Conservation (phyloP, 2,797 vertebrate genomes). For the Oryzias sinensis region DNA sequence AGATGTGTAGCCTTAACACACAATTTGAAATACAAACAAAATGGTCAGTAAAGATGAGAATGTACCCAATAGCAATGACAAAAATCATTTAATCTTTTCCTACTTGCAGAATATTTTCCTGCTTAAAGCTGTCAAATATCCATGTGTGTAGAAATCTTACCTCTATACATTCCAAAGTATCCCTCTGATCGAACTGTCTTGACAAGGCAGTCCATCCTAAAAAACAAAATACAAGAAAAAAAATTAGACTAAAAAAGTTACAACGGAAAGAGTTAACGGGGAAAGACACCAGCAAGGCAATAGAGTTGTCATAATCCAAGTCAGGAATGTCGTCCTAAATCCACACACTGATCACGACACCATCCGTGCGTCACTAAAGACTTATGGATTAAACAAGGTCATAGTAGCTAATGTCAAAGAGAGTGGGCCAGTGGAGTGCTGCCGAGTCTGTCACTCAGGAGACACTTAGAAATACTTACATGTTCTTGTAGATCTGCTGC, state of each 20-base stretch:
- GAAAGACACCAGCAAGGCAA: not conserved
- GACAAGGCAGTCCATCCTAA: conserved; percentile 85
- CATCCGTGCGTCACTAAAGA: conserved; percentile 9
- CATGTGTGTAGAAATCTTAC: conserved; percentile 68
- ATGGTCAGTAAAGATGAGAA: not conserved
- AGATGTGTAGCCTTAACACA: conserved; percentile 1
- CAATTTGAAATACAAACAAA: conserved; percentile 14
- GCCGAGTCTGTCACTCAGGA: not conserved
- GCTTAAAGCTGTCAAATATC: conserved; percentile 24
- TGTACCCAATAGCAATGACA: not conserved
- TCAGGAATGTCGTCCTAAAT: conserved; percentile 5
- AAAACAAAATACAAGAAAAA: conserved; percentile 8
- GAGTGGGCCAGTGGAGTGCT: not conserved
- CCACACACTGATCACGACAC: not conserved
- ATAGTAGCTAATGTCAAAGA: conserved; percentile 1
- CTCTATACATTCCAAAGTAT: conserved; percentile 90
- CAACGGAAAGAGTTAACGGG: not conserved
- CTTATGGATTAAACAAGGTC: not conserved
- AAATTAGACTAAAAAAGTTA: not conserved
- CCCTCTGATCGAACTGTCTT: conserved; percentile 86
- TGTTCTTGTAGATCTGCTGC: conserved; percentile 84
- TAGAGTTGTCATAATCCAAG: not conserved
- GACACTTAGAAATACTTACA: conserved; percentile 73
- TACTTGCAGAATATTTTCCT: conserved; percentile 11
- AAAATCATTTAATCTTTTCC: conserved; percentile 12